phyloP scores from a whole-genome alignment of 2,797 vertebrate species.

The Mastacembelus armatus region DNA sequence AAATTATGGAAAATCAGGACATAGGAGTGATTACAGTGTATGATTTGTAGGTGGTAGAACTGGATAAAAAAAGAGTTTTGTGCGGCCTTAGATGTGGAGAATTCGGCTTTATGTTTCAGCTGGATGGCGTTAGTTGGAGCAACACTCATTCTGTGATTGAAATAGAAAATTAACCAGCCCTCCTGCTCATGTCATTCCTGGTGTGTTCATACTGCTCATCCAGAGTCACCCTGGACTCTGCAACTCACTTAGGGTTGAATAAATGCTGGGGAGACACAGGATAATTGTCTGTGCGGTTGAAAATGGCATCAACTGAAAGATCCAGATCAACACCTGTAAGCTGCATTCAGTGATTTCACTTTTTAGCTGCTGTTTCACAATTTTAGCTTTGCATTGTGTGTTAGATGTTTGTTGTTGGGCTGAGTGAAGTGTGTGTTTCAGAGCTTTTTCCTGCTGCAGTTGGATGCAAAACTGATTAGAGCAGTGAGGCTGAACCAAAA shows the following conservation, averaged over 20 bases:
- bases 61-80: constrained; percentile 15
- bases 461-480: no score
- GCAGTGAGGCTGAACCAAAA: no score
- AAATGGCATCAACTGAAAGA: neutral
- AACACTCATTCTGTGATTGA: constrained; percentile 54
- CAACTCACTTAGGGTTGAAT: constrained; percentile 15
- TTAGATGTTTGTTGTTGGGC: no score
- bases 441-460: no score
- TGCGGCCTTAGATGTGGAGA: constrained; percentile 21
- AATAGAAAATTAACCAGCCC: constrained; percentile 62
- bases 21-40: constrained; percentile 19
- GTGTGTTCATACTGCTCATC: constrained; percentile 53
- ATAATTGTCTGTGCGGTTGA: constrained; percentile 25
- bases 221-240: constrained; percentile 35
- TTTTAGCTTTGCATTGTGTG: no score
- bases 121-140: constrained; percentile 34
- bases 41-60: constrained; percentile 21
- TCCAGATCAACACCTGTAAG: no score
- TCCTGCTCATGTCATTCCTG: constrained; percentile 30
- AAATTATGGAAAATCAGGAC: neutral
- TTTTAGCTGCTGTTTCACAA: no score
- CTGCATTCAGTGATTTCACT: no score
- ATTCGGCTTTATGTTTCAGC: constrained; percentile 29
- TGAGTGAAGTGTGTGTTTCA: no score
- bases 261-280: constrained; percentile 30